Evolutionary conservation across 2,797 vertebrate species (phyloP), one percentile per base, ranked within the genome.

Genomic region (Hypotaenidia philippensis): DNA sequence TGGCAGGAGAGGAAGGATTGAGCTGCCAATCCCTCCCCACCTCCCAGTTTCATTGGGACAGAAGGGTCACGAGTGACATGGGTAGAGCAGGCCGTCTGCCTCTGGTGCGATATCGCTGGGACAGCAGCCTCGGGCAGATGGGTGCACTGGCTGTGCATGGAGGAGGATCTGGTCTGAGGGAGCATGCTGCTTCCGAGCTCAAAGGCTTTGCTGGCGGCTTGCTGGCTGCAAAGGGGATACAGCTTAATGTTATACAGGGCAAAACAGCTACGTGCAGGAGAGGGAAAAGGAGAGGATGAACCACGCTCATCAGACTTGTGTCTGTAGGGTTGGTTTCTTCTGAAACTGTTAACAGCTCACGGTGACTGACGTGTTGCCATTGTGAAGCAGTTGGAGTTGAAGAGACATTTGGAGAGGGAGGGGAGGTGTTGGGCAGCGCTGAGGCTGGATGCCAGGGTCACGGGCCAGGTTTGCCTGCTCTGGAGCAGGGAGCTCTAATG

Each of bases 111-210:
- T 52, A 8, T 19, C 1, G 1, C 8, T 41, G 45, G 59, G 29
- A 50, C 59, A 55, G 21, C 38, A 25, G 3, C 69, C 26, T 17
- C 3, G 1, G 17, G 18, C 25, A 49, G 45, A 17, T 7, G 0
- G n/a, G 29, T n/a, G 5, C 34, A 7, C 19, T 10, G 27, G 13
- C 47, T 34, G 13, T 2, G 27, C 1, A 1, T 3, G 9, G 40
- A 27, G 38, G 26, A 27, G 47, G 34, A 3, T 29, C 60, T 15
- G 60, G 18, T 8, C 29, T 6, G 18, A 9, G n/a, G 14, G n/a
- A 19, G 27, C 3, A 32, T 3, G 44, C 11, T 4, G 31, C 49
- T 23, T 6, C 65, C 40, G 29, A 23, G 20, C 36, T 45, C 52
- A 18, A 31, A 16, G 16, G 32, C 72, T 50, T 55, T 47, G 57